A percentile compares a stretch with the other conserved stretches of the same genome.
These are phyloP conservation scores for Seira musarum DNA, from an alignment of 2,888 invertebrate species.

Conservation along the genomic window DNA sequence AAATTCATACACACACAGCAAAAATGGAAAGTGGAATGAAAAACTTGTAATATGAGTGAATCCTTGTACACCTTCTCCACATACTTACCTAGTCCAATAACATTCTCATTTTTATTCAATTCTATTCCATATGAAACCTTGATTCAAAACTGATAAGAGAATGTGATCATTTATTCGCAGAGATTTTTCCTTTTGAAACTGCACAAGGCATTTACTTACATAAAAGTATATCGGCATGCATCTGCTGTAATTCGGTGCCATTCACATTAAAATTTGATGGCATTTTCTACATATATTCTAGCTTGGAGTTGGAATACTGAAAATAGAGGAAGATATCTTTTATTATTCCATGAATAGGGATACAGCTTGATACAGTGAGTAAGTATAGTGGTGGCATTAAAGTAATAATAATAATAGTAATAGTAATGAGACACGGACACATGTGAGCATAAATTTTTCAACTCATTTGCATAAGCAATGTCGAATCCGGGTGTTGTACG, in stretches of 20 bases:
- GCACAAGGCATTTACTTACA: not conserved
- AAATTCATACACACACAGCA: not conserved
- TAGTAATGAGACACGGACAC: constrained; percentile 50
- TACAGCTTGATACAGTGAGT: not conserved
- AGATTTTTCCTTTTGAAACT: not conserved
- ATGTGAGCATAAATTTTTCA: constrained; percentile 63
- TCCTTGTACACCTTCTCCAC: not conserved
- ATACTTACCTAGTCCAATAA: not conserved
- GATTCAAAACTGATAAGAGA: not conserved
- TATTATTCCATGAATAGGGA: constrained; percentile 1
- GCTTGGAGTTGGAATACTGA: too few relatives aligned
- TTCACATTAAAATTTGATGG: not conserved
- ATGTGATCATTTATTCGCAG: constrained; percentile 7
- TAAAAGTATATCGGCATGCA: not conserved
- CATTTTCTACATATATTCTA: not conserved
- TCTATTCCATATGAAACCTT: not conserved
- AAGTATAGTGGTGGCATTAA: not conserved
- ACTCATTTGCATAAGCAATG: constrained; percentile 62
- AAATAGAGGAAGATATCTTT: not conserved
- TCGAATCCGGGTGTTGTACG: constrained; percentile 43
- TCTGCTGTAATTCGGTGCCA: not conserved
- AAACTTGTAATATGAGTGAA: constrained; percentile 14
- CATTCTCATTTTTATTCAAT: not conserved
- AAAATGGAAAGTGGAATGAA: not conserved
- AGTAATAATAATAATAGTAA: constrained; percentile 1